A percentile compares a stretch with the other conserved stretches of the same genome.
phyloP scores from a whole-genome alignment of 2,888 invertebrate genomes.

The Cancer borealis region DNA sequence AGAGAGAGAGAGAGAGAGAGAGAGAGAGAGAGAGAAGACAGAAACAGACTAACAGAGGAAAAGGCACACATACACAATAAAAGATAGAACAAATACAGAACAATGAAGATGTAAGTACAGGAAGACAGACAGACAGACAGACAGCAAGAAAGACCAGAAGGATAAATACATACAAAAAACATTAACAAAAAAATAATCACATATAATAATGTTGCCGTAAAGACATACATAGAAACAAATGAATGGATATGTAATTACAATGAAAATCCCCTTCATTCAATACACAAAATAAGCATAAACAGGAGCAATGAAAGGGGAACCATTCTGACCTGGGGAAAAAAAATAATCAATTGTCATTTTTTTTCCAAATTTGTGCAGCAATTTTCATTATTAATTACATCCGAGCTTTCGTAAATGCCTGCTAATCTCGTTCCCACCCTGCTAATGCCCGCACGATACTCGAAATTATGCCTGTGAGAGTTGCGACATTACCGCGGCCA shows the following conservation, averaged over 20 bases:
- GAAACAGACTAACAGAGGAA: background rate
- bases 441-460: conserved; percentile 10
- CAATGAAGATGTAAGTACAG: too few species aligned
- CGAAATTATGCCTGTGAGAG: background rate
- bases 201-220: background rate
- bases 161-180: background rate
- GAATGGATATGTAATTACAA: background rate
- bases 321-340: background rate
- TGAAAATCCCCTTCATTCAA: background rate
- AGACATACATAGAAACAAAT: background rate
- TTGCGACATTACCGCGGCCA: conserved; percentile 37
- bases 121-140: background rate
- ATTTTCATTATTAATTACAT: conserved; percentile 17
- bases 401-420: conserved; percentile 1
- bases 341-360: background rate
- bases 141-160: background rate
- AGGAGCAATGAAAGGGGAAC: background rate
- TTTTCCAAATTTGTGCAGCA: background rate
- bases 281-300: background rate
- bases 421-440: conserved; percentile 37
- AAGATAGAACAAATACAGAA: background rate
- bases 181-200: background rate
- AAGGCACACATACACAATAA: background rate
- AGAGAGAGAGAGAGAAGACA: background rate
- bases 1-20: background rate